A percentile compares a stretch with the other conserved stretches of the same genome.
Evolutionary conservation across 1,140 invertebrate genomes (phyloP).

Genomic region (Diabrotica undecimpunctata): DNA sequence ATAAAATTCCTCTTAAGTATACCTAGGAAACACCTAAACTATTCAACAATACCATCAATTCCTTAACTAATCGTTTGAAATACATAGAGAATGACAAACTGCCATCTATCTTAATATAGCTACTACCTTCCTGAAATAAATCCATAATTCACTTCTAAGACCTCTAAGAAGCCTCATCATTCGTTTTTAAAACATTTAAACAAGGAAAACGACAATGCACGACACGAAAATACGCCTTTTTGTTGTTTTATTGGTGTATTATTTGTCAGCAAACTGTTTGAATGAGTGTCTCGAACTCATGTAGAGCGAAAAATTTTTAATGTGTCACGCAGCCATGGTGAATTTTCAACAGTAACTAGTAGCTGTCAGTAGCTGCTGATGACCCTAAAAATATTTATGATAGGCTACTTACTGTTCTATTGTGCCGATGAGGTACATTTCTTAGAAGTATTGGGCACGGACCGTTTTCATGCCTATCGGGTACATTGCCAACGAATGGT

Average conservation of each 20-base stretch:
- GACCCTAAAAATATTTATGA: not conserved
- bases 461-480: not conserved
- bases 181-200: not conserved
- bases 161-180: not conserved
- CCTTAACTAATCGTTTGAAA: no score
- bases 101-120: no score
- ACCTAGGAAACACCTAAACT: no score
- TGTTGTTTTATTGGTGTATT: not conserved
- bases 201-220: not conserved
- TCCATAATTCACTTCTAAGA: not conserved
- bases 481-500: not conserved
- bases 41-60: no score
- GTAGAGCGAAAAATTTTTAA: slow-evolving; percentile 2
- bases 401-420: not conserved
- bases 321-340: not conserved
- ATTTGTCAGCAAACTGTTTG: slow-evolving; percentile 2
- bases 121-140: not conserved
- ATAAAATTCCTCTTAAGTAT: no score
- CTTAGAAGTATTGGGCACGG: not conserved
- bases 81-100: no score
- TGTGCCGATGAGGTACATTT: not conserved
- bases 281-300: not conserved
- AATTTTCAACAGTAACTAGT: not conserved
- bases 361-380: slow-evolving; percentile 1
- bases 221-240: not conserved